Evolutionary conservation across 2,888 invertebrate genomes (phyloP).

Genomic region (Drosophila barbarae): DNA sequence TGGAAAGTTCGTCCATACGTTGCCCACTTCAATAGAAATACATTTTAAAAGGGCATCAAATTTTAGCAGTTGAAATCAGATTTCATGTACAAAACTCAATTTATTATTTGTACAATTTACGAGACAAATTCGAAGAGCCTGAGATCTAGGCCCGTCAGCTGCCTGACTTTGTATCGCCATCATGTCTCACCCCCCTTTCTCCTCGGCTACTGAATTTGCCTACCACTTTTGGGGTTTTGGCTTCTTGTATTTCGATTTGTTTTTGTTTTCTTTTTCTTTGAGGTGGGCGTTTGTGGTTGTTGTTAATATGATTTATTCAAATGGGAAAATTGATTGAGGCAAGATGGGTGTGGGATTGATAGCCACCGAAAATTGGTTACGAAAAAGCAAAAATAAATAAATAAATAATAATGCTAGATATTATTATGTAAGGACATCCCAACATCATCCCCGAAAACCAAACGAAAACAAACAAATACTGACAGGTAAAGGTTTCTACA

Average conservation of each 20-base stretch:
- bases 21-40: background rate
- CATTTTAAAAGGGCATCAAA: background rate
- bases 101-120: slow-evolving; percentile 23
- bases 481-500: background rate
- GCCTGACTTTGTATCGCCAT: background rate
- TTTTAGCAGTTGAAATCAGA: background rate
- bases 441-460: background rate
- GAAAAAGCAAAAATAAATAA: background rate
- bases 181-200: background rate
- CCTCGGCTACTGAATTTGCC: slow-evolving; percentile 9
- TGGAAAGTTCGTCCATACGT: background rate
- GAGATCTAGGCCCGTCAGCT: slow-evolving; percentile 14
- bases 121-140: slow-evolving; percentile 3
- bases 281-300: slow-evolving; percentile 22
- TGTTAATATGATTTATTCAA: slow-evolving; percentile 9
- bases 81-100: slow-evolving; percentile 9
- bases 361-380: background rate
- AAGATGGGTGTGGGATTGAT: slow-evolving; percentile 1
- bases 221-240: slow-evolving; percentile 1
- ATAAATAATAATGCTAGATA: too few relatives aligned
- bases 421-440: background rate
- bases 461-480: background rate
- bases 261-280: background rate
- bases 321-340: slow-evolving; percentile 12
- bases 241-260: slow-evolving; percentile 14